Evolutionary conservation across 2,797 vertebrate genomes (phyloP).

Genomic region (Taenioides sp.): DNA sequence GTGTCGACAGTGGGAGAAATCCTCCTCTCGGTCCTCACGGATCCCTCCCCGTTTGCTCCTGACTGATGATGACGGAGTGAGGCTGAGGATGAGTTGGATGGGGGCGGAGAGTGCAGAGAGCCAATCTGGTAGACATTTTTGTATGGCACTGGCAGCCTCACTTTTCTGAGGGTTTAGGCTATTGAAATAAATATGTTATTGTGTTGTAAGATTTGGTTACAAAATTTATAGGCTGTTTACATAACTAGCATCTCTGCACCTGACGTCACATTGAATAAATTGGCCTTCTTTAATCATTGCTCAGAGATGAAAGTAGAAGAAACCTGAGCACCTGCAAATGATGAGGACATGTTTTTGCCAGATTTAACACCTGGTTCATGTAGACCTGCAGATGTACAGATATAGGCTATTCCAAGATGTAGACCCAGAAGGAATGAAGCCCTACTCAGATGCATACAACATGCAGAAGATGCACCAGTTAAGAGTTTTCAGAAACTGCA

Average conservation of each 20-base stretch:
- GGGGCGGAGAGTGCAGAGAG: conserved; percentile 21
- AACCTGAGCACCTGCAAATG: too few species aligned
- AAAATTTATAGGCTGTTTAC: background rate
- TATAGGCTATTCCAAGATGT: too few species aligned
- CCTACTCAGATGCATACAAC: too few species aligned
- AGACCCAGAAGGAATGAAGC: too few species aligned
- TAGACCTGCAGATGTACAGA: too few species aligned
- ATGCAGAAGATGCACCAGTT: too few species aligned
- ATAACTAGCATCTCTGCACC: background rate
- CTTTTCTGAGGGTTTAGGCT: background rate
- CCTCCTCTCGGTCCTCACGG: conserved; percentile 26
- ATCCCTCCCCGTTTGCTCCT: conserved; percentile 44
- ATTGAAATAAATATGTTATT: background rate
- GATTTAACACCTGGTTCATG: too few species aligned
- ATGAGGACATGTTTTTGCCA: too few species aligned
- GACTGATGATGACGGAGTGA: conserved; percentile 32
- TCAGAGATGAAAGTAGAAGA: background rate
- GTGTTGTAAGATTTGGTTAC: background rate
- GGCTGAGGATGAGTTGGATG: conserved; percentile 36
- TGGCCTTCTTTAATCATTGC: background rate
- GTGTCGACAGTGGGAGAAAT: conserved; percentile 17
- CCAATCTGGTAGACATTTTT: too few species aligned
- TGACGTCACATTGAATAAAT: background rate
- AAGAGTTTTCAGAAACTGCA: too few species aligned
- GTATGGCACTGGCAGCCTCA: background rate